Evolutionary conservation across 2,797 vertebrate species (phyloP).

Genomic region (Apogon hyalosoma): DNA sequence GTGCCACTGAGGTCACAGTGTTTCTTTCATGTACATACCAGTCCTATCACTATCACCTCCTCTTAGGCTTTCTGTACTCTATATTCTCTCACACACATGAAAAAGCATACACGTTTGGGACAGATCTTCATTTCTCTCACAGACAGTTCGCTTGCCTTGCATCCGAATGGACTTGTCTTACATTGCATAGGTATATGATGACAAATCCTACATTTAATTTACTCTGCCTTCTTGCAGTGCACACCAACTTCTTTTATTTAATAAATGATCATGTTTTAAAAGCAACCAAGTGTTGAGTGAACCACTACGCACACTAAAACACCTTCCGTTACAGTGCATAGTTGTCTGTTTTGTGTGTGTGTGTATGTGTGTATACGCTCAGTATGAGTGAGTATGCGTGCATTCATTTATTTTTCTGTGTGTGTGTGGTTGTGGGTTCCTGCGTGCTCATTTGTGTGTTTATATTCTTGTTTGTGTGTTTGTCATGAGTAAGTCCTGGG

Average conservation of each 20-base stretch:
- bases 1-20: conserved; percentile 31
- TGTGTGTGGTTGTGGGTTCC: conserved; percentile 32
- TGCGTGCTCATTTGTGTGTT: conserved; percentile 47
- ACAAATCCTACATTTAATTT: conserved; percentile 78
- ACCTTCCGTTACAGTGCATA: conserved; percentile 35
- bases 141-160: conserved; percentile 80
- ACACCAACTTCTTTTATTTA: conserved; percentile 66
- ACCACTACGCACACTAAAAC: conserved; percentile 28
- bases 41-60: conserved; percentile 7
- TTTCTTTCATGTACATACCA: conserved; percentile 34
- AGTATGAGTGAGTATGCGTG: conserved; percentile 11
- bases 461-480: conserved; percentile 69
- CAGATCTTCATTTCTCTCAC: conserved; percentile 74
- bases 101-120: conserved; percentile 39
- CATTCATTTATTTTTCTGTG: conserved; percentile 25
- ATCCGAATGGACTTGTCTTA: conserved; percentile 67
- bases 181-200: conserved; percentile 69
- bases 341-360: background rate
- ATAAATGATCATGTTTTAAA: conserved; percentile 71
- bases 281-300: conserved; percentile 61
- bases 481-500: conserved; percentile 69
- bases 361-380: conserved; percentile 9
- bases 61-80: no score
- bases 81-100: conserved; percentile 10
- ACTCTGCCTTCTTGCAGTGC: conserved; percentile 64